Percentiles rank a stretch among this genome's conserved stretches.
phyloP scores from a whole-genome alignment of 2,113 vertebrate species.

The Phylloscopus trochiloides region DNA sequence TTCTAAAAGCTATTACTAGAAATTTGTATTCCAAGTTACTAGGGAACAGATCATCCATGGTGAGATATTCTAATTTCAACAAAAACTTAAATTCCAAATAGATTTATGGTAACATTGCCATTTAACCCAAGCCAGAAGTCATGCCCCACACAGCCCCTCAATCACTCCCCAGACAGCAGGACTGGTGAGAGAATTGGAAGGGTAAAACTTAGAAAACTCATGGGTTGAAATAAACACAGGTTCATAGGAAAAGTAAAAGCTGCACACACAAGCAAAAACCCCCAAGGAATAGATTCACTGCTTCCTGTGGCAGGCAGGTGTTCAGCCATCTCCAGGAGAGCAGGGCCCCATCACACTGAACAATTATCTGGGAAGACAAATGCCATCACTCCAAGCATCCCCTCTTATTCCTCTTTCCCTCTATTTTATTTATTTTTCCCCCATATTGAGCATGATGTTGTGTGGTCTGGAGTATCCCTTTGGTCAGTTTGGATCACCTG shows the following conservation, averaged over 20 bases:
- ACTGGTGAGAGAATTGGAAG: background rate
- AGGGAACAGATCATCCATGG: background rate
- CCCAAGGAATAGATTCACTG: background rate
- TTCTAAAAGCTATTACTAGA: background rate
- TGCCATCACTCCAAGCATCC: background rate
- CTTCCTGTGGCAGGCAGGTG: background rate
- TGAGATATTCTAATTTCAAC: background rate
- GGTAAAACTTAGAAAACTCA: background rate
- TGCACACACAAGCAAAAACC: accelerated
- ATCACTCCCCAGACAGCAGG: no score
- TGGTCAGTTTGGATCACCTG: background rate
- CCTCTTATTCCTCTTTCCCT: background rate
- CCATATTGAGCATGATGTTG: background rate
- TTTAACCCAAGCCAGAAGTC: background rate
- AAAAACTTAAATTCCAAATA: background rate
- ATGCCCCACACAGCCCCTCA: background rate
- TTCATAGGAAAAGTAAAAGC: background rate
- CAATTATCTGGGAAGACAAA: background rate
- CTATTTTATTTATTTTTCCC: background rate
- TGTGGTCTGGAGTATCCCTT: background rate
- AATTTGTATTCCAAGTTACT: background rate
- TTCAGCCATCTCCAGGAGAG: background rate
- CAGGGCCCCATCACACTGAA: background rate
- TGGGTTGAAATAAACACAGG: background rate
- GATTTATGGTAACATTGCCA: background rate